Conservation (phyloP, 1,140 invertebrate species). For the Zaprionus ghesquierei region DNA sequence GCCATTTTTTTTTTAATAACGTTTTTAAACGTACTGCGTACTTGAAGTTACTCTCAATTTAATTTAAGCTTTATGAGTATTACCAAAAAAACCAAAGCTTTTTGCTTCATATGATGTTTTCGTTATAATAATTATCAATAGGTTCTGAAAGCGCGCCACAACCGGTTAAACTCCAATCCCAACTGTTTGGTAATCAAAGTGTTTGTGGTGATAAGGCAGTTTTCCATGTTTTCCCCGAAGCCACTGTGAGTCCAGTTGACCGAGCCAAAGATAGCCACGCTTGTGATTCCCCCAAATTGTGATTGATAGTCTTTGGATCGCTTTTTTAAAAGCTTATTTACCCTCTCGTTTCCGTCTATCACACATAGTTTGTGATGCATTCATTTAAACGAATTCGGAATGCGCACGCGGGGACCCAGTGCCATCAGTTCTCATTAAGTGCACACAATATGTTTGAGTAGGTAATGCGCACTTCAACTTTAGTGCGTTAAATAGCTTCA, state of each 20-base stretch:
- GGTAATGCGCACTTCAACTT: not conserved
- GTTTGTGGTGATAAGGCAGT: not conserved
- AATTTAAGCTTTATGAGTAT: too few species aligned
- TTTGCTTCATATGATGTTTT: too few species aligned
- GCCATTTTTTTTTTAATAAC: too few species aligned
- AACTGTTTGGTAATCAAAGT: not conserved
- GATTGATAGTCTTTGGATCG: too few species aligned
- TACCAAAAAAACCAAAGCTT: too few species aligned
- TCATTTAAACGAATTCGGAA: not conserved
- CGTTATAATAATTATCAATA: too few species aligned
- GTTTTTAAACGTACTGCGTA: too few species aligned
- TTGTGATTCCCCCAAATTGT: not conserved
- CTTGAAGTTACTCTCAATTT: too few species aligned
- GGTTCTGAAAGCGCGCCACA: not conserved
- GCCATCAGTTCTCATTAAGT: not conserved
- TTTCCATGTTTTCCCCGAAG: not conserved
- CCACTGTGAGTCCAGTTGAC: not conserved
- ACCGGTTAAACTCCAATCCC: not conserved
- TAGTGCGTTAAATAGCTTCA: not conserved
- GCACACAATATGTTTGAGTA: not conserved
- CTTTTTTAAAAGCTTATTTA: not conserved
- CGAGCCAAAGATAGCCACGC: not conserved
- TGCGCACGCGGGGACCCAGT: not conserved
- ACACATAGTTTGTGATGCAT: constrained; percentile 16
- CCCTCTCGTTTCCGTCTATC: not conserved